These are phyloP conservation scores for Rousettus leschenaultii DNA, from an alignment of 2,113 vertebrate genomes.

Conservation along the genomic window DNA sequence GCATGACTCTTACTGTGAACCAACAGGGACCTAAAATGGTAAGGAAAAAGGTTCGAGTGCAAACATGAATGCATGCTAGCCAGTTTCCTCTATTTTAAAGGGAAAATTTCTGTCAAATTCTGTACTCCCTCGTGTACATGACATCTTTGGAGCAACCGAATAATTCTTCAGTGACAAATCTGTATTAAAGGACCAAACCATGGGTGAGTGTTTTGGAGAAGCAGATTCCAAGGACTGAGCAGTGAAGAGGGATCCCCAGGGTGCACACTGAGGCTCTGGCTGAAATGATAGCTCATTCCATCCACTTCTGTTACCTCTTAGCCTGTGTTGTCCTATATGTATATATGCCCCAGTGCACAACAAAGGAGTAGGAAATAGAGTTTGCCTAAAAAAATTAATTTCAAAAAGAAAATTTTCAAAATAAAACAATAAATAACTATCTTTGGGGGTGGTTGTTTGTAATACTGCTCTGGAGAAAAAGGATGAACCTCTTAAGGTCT, in stretches of 20 bases:
- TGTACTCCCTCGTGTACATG: neutral
- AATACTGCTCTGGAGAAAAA: neutral
- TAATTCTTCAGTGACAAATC: neutral
- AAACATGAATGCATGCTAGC: neutral
- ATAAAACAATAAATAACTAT: neutral
- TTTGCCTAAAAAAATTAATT: neutral
- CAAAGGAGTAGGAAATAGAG: neutral
- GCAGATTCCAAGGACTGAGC: neutral
- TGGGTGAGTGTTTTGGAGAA: neutral
- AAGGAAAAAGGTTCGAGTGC: neutral
- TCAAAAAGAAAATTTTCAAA: neutral
- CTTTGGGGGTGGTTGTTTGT: neutral
- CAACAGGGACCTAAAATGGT: neutral
- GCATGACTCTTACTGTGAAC: neutral
- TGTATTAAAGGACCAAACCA: neutral
- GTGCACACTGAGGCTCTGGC: rapidly evolving
- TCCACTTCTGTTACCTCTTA: neutral
- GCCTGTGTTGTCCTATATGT: neutral
- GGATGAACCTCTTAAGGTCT: neutral
- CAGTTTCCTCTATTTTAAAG: neutral
- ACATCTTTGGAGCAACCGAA: neutral
- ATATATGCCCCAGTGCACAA: neutral
- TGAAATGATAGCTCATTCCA: neutral
- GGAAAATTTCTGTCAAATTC: neutral
- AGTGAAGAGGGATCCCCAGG: neutral